Conservation (phyloP, 1,140 invertebrate genomes). For the Heliothis virescens region DNA sequence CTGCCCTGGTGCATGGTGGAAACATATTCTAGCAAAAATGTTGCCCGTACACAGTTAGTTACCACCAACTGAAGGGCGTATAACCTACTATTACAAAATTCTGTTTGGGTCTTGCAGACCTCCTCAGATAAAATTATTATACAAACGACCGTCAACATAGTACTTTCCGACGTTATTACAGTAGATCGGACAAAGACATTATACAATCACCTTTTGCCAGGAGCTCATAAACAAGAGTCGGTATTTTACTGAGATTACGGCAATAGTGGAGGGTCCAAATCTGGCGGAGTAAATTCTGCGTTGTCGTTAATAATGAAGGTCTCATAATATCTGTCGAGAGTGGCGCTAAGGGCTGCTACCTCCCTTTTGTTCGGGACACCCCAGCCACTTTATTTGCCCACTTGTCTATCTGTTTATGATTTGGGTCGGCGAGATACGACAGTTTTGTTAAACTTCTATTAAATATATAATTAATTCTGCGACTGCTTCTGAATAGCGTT, state of each 20-base stretch:
- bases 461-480: constrained; percentile 49
- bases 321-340: constrained; percentile 62
- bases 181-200: constrained; percentile 20
- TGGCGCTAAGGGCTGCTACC: constrained; percentile 50
- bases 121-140: not conserved
- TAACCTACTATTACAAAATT: no score
- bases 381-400: constrained; percentile 51
- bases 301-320: constrained; percentile 62
- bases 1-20: constrained; percentile 31
- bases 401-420: constrained; percentile 57
- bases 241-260: constrained; percentile 40
- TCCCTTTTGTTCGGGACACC: constrained; percentile 50
- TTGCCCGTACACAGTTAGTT: not conserved
- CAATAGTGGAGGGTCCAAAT: constrained; percentile 36
- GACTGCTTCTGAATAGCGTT: constrained; percentile 13
- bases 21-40: not conserved
- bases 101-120: no score
- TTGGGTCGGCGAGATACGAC: constrained; percentile 53
- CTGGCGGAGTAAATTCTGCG: constrained; percentile 42
- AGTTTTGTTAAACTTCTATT: constrained; percentile 47
- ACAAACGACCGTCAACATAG: not conserved
- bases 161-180: not conserved
- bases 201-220: constrained; percentile 27
- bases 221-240: constrained; percentile 34
- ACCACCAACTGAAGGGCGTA: no score